A percentile compares a stretch with the other conserved stretches of the same genome.
Conservation (phyloP, 2,113 vertebrate species). For the Dipodomys spectabilis region DNA sequence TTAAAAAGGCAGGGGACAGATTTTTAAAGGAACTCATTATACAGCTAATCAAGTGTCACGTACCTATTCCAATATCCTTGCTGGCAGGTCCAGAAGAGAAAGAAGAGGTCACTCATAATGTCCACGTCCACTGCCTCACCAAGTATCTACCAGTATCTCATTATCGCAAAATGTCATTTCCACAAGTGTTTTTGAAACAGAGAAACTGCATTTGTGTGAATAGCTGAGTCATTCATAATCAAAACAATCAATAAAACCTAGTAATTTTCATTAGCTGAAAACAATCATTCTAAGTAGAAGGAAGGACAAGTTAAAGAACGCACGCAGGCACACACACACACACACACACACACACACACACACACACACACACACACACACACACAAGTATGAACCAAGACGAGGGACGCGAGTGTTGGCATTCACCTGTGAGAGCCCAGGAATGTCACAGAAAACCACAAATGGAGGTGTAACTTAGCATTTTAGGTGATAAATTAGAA, state of each 20-base stretch:
- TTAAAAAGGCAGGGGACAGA: not conserved
- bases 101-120: not conserved
- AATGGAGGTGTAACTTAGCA: slow-evolving; percentile 33
- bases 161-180: not conserved
- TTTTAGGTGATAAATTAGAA: slow-evolving; percentile 55
- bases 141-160: not conserved
- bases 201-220: not conserved
- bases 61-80: not conserved
- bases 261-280: slow-evolving; percentile 11
- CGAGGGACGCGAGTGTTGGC: not conserved
- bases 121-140: not conserved
- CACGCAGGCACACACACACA: not conserved
- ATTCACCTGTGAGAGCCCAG: slow-evolving; percentile 39
- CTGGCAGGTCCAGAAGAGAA: not conserved
- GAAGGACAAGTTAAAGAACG: not conserved
- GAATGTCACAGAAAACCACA: slow-evolving; percentile 23
- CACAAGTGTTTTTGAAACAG: slow-evolving; percentile 34
- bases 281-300: not conserved
- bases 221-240: slow-evolving; percentile 2
- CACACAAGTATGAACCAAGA: not conserved
- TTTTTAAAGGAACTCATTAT: not conserved
- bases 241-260: not conserved
- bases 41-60: not conserved
- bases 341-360: not conserved
- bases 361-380: not conserved